These are phyloP conservation scores for Glareola pratincola DNA, from an alignment of 2,113 vertebrate species.

Conservation along the genomic window DNA sequence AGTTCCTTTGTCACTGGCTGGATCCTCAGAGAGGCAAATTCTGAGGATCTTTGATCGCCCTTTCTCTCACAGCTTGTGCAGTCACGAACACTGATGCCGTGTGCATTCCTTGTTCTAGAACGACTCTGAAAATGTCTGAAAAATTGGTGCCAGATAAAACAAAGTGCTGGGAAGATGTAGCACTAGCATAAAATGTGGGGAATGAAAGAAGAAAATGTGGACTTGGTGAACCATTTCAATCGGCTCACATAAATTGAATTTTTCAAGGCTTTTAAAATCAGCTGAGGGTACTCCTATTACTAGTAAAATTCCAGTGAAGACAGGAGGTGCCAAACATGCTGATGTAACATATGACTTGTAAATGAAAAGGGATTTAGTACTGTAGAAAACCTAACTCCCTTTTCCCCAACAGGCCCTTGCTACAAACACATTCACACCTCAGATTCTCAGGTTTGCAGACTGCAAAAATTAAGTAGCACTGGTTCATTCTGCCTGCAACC, in stretches of 20 bases:
- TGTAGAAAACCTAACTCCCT: constrained; percentile 3
- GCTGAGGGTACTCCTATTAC: not conserved
- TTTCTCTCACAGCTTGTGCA: not conserved
- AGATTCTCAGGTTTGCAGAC: not conserved
- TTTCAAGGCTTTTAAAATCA: not conserved
- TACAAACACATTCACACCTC: not conserved
- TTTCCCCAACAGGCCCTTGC: not conserved
- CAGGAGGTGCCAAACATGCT: not conserved
- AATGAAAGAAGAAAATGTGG: not conserved
- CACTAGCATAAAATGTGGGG: not conserved
- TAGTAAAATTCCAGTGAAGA: constrained; percentile 3
- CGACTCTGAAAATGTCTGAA: not conserved
- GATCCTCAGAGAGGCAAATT: not conserved
- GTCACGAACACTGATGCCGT: accelerated
- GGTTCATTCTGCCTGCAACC: not conserved
- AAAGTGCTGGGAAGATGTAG: not conserved
- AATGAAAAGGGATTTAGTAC: constrained; percentile 48
- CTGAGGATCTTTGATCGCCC: not conserved
- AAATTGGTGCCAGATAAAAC: not conserved
- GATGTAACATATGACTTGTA: constrained; percentile 33
- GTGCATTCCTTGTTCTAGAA: not conserved
- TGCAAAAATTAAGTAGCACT: not conserved
- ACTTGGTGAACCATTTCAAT: not conserved
- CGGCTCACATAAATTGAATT: not conserved
- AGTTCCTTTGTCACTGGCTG: not conserved